These are phyloP conservation scores for Heteromurus nitidus DNA, from an alignment of 2,888 invertebrate species.

Conservation along the genomic window DNA sequence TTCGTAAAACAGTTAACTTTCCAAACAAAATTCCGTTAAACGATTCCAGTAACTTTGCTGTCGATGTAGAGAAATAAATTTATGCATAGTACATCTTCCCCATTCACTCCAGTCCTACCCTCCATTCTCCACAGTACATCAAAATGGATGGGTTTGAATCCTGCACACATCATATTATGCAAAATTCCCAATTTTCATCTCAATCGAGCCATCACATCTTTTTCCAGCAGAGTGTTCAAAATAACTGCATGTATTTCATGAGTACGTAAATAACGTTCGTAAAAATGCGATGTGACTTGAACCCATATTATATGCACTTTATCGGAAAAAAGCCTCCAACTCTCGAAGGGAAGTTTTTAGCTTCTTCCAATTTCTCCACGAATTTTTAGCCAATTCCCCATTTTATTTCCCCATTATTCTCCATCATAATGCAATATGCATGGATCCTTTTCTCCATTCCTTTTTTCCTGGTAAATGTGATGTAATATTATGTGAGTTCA, in stretches of 20 bases:
- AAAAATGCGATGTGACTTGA: conserved; percentile 9
- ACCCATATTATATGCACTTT: neutral
- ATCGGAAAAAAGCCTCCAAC: neutral
- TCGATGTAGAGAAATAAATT: too few relatives aligned
- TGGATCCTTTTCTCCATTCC: conserved; percentile 2
- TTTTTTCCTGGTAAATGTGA: neutral
- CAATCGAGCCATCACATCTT: conserved; percentile 31
- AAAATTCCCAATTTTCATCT: conserved; percentile 46
- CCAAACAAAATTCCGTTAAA: too few relatives aligned
- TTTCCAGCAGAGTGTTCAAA: neutral
- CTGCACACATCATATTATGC: conserved; percentile 25
- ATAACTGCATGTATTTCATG: neutral
- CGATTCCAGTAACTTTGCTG: too few relatives aligned
- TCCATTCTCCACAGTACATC: neutral
- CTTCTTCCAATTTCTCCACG: neutral
- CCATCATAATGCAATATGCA: conserved; percentile 45
- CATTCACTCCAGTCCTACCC: neutral
- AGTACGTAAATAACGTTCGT: neutral
- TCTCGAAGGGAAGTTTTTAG: too few relatives aligned
- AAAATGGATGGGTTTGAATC: neutral
- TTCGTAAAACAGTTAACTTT: too few relatives aligned
- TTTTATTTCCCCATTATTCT: conserved; percentile 43
- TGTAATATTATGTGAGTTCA: conserved; percentile 19
- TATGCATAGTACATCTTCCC: neutral
- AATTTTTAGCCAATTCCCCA: conserved; percentile 11